Percentiles rank a stretch among this genome's conserved stretches.
phyloP scores from a whole-genome alignment of 2,888 invertebrate genomes.

The Thymelicus lineola region DNA sequence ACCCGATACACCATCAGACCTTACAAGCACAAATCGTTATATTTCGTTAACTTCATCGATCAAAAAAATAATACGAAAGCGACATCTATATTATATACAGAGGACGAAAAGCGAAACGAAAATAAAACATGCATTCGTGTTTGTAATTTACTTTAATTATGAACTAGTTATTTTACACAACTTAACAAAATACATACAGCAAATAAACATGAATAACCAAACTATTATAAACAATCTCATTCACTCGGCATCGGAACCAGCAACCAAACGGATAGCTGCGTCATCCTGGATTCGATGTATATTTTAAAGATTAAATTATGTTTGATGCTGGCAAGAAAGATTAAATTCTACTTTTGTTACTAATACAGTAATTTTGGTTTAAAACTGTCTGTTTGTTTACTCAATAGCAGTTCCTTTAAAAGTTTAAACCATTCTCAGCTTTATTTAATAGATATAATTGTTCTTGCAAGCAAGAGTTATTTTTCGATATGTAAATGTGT shows the following conservation, averaged over 20 bases:
- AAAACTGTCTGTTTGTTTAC: background rate
- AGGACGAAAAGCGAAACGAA: conserved; percentile 52
- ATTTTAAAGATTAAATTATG: conserved; percentile 9
- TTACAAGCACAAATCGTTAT: conserved; percentile 41
- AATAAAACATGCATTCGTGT: conserved; percentile 77
- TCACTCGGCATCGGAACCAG: conserved; percentile 61
- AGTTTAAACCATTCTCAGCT: background rate
- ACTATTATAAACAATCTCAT: conserved; percentile 59
- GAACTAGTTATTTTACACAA: conserved; percentile 85
- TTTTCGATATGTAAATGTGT: too few relatives aligned
- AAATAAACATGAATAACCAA: conserved; percentile 81
- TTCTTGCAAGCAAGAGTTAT: background rate
- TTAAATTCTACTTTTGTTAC: conserved; percentile 8
- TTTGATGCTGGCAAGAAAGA: conserved; percentile 37
- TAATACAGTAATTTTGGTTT: conserved; percentile 19
- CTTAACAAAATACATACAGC: conserved; percentile 85
- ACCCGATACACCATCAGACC: conserved; percentile 36
- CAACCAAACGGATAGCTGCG: conserved; percentile 13
- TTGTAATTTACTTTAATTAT: conserved; percentile 78
- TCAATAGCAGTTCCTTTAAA: conserved; percentile 20
- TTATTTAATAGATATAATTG: background rate
- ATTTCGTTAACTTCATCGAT: conserved; percentile 43
- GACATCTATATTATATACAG: conserved; percentile 54
- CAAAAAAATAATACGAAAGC: conserved; percentile 47
- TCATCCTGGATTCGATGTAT: conserved; percentile 33